Conservation (phyloP, 2,888 invertebrate species). For the Synanthedon tipuliformis region DNA sequence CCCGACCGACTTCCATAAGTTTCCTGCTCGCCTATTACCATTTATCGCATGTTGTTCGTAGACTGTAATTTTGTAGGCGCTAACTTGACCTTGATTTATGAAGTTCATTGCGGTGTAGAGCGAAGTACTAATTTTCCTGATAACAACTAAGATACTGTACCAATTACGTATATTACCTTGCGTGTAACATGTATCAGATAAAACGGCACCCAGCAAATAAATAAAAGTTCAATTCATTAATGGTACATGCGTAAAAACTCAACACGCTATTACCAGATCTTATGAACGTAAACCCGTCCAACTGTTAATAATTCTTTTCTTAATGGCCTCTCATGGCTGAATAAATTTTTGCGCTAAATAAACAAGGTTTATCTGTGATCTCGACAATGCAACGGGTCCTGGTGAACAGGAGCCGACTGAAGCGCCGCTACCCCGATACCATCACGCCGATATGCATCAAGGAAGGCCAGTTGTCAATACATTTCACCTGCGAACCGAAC, state of each 20-base stretch:
- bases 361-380: slow-evolving; percentile 63
- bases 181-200: background rate
- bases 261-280: slow-evolving; percentile 39
- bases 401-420: slow-evolving; percentile 58
- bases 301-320: slow-evolving; percentile 53
- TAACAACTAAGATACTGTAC: background rate
- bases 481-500: slow-evolving; percentile 56
- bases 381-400: slow-evolving; percentile 55
- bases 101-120: slow-evolving; percentile 34
- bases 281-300: slow-evolving; percentile 52
- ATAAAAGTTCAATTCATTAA: slow-evolving; percentile 49
- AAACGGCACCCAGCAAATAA: slow-evolving; percentile 10
- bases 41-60: slow-evolving; percentile 51
- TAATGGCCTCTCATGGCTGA: slow-evolving; percentile 57
- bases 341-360: slow-evolving; percentile 65
- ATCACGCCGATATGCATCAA: slow-evolving; percentile 68
- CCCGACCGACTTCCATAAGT: slow-evolving; percentile 43
- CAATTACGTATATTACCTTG: background rate
- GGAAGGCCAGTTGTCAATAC: slow-evolving; percentile 70
- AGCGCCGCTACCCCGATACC: slow-evolving; percentile 61
- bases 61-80: slow-evolving; percentile 40
- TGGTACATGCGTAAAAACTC: slow-evolving; percentile 37
- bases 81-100: slow-evolving; percentile 44
- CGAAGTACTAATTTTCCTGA: background rate
- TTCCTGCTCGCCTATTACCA: slow-evolving; percentile 53